Evolutionary conservation across 1,140 invertebrate genomes (phyloP).

Genomic region (Mycetomoellerius zeteki): DNA sequence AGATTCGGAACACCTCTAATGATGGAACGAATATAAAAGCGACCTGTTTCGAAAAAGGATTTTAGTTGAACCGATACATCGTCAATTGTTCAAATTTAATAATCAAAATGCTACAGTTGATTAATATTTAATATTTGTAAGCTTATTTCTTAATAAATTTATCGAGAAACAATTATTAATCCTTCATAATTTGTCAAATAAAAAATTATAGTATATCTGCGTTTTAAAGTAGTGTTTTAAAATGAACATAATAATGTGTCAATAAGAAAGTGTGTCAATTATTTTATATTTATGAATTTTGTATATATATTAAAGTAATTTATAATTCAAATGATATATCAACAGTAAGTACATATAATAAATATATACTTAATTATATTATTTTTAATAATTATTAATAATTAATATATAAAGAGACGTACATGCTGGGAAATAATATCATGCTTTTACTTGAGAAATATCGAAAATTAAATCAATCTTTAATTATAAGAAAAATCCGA

Average conservation of each 20-base stretch:
- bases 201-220: background rate
- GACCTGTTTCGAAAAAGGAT: background rate
- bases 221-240: background rate
- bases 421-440: background rate
- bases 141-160: background rate
- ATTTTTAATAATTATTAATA: constrained; percentile 12
- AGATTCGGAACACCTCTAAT: background rate
- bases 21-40: too few species aligned
- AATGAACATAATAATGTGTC: background rate
- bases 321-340: background rate
- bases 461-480: constrained; percentile 10
- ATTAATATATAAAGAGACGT: background rate
- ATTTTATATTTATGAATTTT: background rate
- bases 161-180: background rate
- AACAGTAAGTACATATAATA: background rate
- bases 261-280: background rate
- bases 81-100: background rate
- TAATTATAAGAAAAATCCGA: constrained; percentile 13
- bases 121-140: background rate
- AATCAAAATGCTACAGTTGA: background rate
- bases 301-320: background rate
- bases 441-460: background rate
- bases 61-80: background rate
- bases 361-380: background rate
- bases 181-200: background rate